phyloP scores from a whole-genome alignment of 1,140 invertebrate species.

The Orussus abietinus region DNA sequence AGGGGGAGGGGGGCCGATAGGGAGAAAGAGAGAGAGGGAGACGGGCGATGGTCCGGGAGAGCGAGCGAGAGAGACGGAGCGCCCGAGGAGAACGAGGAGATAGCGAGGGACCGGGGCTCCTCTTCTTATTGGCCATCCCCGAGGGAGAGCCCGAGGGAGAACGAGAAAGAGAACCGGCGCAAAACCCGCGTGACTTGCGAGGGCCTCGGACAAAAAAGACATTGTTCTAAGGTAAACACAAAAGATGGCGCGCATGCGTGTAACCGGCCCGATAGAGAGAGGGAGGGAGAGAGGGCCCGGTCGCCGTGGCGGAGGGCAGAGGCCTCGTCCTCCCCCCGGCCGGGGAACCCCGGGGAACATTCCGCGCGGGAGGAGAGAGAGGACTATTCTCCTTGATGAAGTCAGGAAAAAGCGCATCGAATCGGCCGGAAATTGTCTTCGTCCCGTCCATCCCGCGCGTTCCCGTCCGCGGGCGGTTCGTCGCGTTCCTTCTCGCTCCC shows the following conservation, averaged over 20 bases:
- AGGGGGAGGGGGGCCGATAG: constrained; percentile 2
- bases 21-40: constrained; percentile 1
- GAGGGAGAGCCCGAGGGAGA: constrained; percentile 4
- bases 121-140: constrained; percentile 23
- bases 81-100: no score
- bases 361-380: no score
- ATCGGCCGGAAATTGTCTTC: constrained; percentile 46
- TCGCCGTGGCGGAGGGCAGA: no score
- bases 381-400: constrained; percentile 4
- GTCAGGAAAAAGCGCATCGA: constrained; percentile 37
- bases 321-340: constrained; percentile 4
- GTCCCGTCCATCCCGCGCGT: constrained; percentile 12
- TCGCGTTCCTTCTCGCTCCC: no score
- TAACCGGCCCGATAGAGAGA: constrained; percentile 14
- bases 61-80: no score
- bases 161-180: constrained; percentile 17
- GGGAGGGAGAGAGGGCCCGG: constrained; percentile 2
- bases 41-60: constrained; percentile 8
- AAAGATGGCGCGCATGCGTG: constrained; percentile 26
- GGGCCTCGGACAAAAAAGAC: constrained; percentile 35
- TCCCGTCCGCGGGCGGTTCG: constrained; percentile 15
- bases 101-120: neutral
- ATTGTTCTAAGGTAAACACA: constrained; percentile 42
- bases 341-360: no score
- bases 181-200: constrained; percentile 38